Base-by-base conservation (phyloP, 2,888 invertebrate genomes). In the Augochlorella aurata region DNA sequence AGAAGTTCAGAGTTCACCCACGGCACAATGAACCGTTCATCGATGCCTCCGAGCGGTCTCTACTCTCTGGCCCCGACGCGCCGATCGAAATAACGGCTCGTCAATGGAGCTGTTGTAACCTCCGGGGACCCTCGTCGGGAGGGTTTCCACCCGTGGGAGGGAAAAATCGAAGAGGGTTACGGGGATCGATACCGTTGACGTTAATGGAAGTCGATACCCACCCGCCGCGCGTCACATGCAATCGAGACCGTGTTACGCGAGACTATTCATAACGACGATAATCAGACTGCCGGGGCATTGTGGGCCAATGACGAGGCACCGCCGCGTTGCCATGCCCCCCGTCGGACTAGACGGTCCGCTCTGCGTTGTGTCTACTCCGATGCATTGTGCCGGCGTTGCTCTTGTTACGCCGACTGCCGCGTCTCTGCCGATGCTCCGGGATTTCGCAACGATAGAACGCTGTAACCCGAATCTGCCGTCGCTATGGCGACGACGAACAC, bases 181-280 rank as follows among this genome's bases (percentile, higher is more conserved):
- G 61, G 75, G 65, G 45, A 47, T 47, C 69, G 77, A 79, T 50
- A 58, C 38, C 38, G 38, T 16, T 24, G 69, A 75, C 85, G 66
- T 72, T 75, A 88, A 88, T 89, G 75, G 87, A 88, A 85, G 84
- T 77, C 80, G 85, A 86, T 84, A 86, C 81, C 86, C 86, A 88
- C 88, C 89, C 84, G 88, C 82, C 82, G 88, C 75, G 88, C 85
- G 85, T 83, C 81, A 77, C 81, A 82, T 76, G 82, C 82, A 71
- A 83, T 84, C 86, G 82, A 78, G 85, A 81, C 88, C 87, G 87
- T 87, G 89, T 90, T 90, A 91, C 90, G 89, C 91, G 81, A 65
- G 68, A 85, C 89, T 88, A 88, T 90, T 91, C 89, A 84, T 79
- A 86, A 86, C 87, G 85, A 85, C 90, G 89, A 85, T 84, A 81